Percentiles rank a stretch among this genome's conserved stretches.
Conservation (phyloP, 2,888 invertebrate genomes). For the Athalia rosae region DNA sequence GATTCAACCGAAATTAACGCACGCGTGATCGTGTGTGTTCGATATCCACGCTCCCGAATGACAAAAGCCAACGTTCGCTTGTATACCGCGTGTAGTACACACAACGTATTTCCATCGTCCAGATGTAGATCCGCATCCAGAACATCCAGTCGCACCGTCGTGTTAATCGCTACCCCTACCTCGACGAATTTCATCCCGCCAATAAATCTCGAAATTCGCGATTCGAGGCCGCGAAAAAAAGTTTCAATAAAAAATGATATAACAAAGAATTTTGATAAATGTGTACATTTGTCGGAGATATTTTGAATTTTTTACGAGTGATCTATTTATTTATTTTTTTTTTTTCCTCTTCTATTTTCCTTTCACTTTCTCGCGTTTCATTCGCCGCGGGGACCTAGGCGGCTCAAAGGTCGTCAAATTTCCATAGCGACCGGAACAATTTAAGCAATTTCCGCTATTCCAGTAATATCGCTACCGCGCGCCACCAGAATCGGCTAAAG, state of each 20-base stretch:
- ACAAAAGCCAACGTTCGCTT: constrained; percentile 32
- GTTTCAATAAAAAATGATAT: no score
- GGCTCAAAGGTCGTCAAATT: constrained; percentile 14
- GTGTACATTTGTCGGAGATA: no score
- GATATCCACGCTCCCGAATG: constrained; percentile 29
- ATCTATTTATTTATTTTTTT: background rate
- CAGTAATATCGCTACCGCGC: background rate
- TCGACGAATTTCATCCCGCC: background rate
- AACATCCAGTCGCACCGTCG: constrained; percentile 1
- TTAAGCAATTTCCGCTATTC: constrained; percentile 28
- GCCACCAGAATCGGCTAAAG: constrained; percentile 8
- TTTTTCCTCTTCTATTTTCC: background rate
- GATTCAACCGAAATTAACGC: constrained; percentile 32
- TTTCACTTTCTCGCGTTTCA: background rate
- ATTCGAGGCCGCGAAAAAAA: no score
- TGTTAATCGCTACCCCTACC: constrained; percentile 16
- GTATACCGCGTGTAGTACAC: no score
- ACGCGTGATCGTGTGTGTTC: constrained; percentile 22
- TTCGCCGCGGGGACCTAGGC: background rate
- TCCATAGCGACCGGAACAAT: constrained; percentile 13
- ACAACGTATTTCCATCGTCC: constrained; percentile 7
- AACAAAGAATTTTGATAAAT: no score
- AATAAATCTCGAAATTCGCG: background rate
- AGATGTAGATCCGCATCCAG: constrained; percentile 13
- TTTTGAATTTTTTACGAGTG: no score